Conservation (phyloP, 2,888 invertebrate species). For the Unio pictorum region DNA sequence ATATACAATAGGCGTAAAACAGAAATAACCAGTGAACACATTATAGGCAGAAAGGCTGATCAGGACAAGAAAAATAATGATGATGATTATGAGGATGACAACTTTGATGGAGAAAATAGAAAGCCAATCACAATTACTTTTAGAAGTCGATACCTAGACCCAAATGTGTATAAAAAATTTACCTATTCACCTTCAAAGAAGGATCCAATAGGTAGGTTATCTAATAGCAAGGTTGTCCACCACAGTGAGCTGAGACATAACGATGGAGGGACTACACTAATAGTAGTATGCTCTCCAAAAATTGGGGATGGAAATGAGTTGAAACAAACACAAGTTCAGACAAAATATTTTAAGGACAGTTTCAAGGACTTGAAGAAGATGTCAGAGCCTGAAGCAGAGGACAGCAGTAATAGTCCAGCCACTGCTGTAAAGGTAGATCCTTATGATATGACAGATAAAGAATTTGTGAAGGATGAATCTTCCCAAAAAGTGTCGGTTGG, state of each 20-base stretch:
- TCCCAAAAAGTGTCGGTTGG: too few relatives aligned
- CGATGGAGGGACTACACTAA: conserved; percentile 55
- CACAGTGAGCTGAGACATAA: conserved; percentile 49
- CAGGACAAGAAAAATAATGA: conserved; percentile 12
- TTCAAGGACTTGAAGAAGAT: conserved; percentile 26
- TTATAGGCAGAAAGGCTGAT: conserved; percentile 8
- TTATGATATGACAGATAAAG: not conserved
- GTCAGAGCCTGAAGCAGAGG: conserved; percentile 8
- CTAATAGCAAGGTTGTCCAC: conserved; percentile 53
- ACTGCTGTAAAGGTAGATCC: conserved; percentile 17
- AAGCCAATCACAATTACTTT: conserved; percentile 38
- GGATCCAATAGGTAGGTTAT: conserved; percentile 46
- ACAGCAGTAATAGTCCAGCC: not conserved
- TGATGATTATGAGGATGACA: conserved; percentile 5
- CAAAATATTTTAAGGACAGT: conserved; percentile 48
- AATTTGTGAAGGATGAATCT: not conserved
- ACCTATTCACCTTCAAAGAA: conserved; percentile 35
- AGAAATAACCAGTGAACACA: not conserved
- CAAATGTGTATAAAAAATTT: conserved; percentile 47
- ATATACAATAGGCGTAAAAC: not conserved
- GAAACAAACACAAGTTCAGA: conserved; percentile 43
- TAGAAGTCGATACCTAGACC: conserved; percentile 45
- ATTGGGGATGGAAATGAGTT: conserved; percentile 39
- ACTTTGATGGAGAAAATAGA: conserved; percentile 24
- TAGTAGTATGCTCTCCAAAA: conserved; percentile 62